Evolutionary conservation across 1,140 invertebrate species (phyloP), one percentile per base, ranked within the genome.

Genomic region (Philopotamus ludificatus): DNA sequence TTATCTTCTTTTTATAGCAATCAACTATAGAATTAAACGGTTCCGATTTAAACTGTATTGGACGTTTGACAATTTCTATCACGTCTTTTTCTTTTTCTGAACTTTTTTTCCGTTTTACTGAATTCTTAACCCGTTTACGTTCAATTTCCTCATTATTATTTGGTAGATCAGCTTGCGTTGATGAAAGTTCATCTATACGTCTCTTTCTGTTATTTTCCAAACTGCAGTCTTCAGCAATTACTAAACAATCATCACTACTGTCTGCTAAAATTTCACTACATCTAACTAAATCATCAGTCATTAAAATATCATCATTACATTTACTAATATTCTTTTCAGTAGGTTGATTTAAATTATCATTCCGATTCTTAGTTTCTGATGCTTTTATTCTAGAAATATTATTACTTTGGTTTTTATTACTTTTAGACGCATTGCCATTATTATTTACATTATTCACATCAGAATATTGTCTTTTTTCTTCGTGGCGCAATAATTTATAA

Each of bases 401-500:
- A n/a, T n/a, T n/a, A n/a, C n/a, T n/a, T n/a, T n/a, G n/a, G n/a
- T n/a, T n/a, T n/a, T n/a, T n/a, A n/a, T n/a, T n/a, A n/a, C n/a
- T n/a, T n/a, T n/a, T n/a, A n/a, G n/a, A n/a, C n/a, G n/a, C n/a
- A n/a, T n/a, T n/a, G n/a, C n/a, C n/a, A n/a, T n/a, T n/a, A n/a
- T n/a, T n/a, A n/a, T n/a, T n/a, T n/a, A n/a, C n/a, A n/a, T n/a
- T n/a, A n/a, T n/a, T n/a, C n/a, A 15, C 4, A 58, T 58, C 39
- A 16, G 44, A 26, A 25, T 47, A 68, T 4, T 15, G 3, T 25
- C 53, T 66, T 10, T 28, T 44, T 41, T 59, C 28, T 25, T 70
- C 49, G 50, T 79, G 74, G 71, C 74, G 74, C 55, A 75, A 74
- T 8, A 80, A 71, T 72, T 74, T 76, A 51, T 85, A 87, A 1